Evolutionary conservation across 2,888 invertebrate genomes (phyloP), one percentile per base, ranked within the genome.

Genomic region (Eupsilia transversa): DNA sequence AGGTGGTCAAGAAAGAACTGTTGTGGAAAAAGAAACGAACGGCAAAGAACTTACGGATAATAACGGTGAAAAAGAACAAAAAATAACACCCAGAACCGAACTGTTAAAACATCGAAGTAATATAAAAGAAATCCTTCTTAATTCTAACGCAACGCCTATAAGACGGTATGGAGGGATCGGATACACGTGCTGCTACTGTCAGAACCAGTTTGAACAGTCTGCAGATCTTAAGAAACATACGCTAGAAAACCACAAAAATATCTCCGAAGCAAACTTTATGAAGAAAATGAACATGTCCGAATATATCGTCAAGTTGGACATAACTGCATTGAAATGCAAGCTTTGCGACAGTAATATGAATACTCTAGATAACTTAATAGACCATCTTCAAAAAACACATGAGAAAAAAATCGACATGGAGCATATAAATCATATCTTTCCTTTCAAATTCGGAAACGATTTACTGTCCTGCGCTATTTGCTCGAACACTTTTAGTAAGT

Each of bases 131-230:
- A 85, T 94, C 27, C 82, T 94, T 2, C 74, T 86, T 4, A 85
- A 85, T 69, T 88, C 94, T 0, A 94, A 94, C 64, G 94, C 94
- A 0, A 94, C 94, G 0, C 93, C 93, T 0, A 92, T 93, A 27
- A 82, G 91, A 57, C 83, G 87, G 6, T 87, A 87, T 20, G 89
- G 83, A 17, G 91, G 91, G 1, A 89, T 90, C 1, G 93, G 93
- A 0, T 94, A 91, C 59, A 87, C 87, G 0, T 94, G 93, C 60
- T 88, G 88, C 63, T 94, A 88, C 63, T 94, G 93, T 71, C 74
- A 77, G 1, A 59, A 86, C 1, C 89, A 91, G 41, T 91, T 80
- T 49, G 79, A 82, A 7, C 76, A 89, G 0, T 87, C 94, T 0
- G 85, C 83, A 2, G 89, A 91, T 20, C 83, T 94, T 12, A 94